These are phyloP conservation scores for Microcebus tavaratra DNA, from an alignment of 2,113 vertebrate species.

Conservation along the genomic window DNA sequence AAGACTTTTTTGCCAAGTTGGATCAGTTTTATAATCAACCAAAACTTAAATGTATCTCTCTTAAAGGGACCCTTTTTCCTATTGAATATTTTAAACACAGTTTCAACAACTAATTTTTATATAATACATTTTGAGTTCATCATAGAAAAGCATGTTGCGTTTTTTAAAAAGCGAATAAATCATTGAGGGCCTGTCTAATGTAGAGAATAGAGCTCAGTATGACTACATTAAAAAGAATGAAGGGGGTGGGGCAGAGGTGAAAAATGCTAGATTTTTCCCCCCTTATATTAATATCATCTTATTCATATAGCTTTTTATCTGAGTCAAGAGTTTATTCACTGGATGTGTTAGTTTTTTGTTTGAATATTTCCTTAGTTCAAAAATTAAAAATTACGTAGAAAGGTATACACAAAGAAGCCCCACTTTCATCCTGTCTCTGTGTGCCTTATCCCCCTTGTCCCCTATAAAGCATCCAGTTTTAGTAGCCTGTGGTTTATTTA, in stretches of 20 bases:
- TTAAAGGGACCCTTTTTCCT: background rate
- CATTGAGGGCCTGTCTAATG: background rate
- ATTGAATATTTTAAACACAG: background rate
- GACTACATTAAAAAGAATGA: background rate
- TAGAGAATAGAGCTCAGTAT: background rate
- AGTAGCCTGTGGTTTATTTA: background rate
- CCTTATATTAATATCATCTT: background rate
- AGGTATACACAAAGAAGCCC: background rate
- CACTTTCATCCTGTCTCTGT: background rate
- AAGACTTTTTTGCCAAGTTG: conserved; percentile 10
- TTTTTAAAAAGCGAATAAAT: background rate
- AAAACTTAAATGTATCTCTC: background rate
- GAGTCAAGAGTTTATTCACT: background rate
- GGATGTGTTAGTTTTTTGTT: background rate
- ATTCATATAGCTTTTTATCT: conserved; percentile 2
- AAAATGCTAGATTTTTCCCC: background rate
- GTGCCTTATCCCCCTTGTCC: background rate
- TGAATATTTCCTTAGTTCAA: conserved; percentile 25
- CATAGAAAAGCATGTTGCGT: conserved; percentile 28
- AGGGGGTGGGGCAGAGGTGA: background rate
- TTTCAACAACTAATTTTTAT: conserved; percentile 43
- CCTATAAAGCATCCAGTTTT: background rate
- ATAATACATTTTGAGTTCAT: background rate
- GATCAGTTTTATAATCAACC: background rate
- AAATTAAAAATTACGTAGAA: background rate